Percentiles rank a stretch among this genome's conserved stretches.
phyloP scores from a whole-genome alignment of 2,888 invertebrate species.

The Suillia variegata region DNA sequence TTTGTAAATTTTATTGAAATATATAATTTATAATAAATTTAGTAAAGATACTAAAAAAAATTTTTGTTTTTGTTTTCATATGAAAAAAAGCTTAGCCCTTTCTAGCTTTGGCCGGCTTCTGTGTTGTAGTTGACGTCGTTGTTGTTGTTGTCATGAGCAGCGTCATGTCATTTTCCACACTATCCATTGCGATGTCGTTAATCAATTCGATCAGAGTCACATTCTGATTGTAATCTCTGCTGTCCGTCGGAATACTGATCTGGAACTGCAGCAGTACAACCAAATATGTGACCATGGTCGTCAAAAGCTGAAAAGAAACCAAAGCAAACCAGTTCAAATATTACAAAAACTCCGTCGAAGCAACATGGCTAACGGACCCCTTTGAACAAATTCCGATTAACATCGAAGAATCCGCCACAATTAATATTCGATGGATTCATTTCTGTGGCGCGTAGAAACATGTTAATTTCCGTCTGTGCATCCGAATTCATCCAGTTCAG shows the following conservation, averaged over 20 bases:
- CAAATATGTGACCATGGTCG: slow-evolving; percentile 78
- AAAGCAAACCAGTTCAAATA: no score
- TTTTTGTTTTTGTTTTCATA: no score
- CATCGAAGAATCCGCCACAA: slow-evolving; percentile 75
- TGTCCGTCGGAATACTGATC: slow-evolving; percentile 72
- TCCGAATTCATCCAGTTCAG: slow-evolving; percentile 78
- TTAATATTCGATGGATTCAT: slow-evolving; percentile 79
- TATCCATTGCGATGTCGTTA: slow-evolving; percentile 39
- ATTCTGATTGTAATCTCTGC: slow-evolving; percentile 34
- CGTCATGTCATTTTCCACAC: slow-evolving; percentile 39
- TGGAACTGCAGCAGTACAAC: slow-evolving; percentile 77
- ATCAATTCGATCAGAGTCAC: slow-evolving; percentile 30
- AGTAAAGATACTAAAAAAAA: no score
- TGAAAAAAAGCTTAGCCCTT: background rate
- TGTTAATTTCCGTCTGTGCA: slow-evolving; percentile 76
- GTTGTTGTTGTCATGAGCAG: slow-evolving; percentile 31
- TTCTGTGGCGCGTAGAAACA: slow-evolving; percentile 77
- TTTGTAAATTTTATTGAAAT: no score
- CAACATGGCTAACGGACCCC: slow-evolving; percentile 63
- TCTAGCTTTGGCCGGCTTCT: slow-evolving; percentile 18
- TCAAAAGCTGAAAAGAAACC: slow-evolving; percentile 64
- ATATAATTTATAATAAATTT: no score
- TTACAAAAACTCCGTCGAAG: background rate
- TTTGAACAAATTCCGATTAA: slow-evolving; percentile 75
- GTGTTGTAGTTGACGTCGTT: slow-evolving; percentile 22